Evolutionary conservation across 2,888 invertebrate species (phyloP).

Genomic region (Acrobasis repandana): DNA sequence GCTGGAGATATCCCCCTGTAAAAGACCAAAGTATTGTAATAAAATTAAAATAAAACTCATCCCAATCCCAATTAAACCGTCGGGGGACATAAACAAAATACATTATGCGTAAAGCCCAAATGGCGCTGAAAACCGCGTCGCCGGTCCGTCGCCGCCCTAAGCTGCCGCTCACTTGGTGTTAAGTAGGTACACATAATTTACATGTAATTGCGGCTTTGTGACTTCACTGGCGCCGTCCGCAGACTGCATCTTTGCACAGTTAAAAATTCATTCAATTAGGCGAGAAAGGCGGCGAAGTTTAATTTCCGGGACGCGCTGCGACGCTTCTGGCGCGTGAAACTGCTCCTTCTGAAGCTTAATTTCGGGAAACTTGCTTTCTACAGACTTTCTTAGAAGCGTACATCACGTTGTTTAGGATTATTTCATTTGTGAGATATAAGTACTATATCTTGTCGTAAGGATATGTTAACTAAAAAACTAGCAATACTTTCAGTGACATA

Average conservation of each 20-base stretch:
- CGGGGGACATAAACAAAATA: constrained; percentile 57
- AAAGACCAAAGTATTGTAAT: constrained; percentile 38
- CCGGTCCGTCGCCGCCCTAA: constrained; percentile 42
- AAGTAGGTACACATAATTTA: constrained; percentile 77
- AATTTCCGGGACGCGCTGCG: constrained; percentile 65
- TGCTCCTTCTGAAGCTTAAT: constrained; percentile 65
- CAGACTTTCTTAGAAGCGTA: constrained; percentile 34
- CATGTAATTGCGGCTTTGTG: constrained; percentile 78
- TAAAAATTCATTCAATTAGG: constrained; percentile 80
- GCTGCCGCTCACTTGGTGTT: constrained; percentile 55
- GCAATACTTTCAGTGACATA: too few relatives aligned
- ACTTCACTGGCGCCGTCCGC: constrained; percentile 50
- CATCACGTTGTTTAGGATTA: constrained; percentile 5
- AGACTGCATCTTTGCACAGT: constrained; percentile 75
- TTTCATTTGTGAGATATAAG: background rate
- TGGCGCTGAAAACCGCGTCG: constrained; percentile 53
- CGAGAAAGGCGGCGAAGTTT: constrained; percentile 69
- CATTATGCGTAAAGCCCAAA: constrained; percentile 55
- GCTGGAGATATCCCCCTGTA: constrained; percentile 94
- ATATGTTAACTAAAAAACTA: too few relatives aligned
- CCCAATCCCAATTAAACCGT: constrained; percentile 53
- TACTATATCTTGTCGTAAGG: too few relatives aligned
- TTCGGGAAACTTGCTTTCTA: constrained; percentile 53
- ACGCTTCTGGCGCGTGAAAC: constrained; percentile 58
- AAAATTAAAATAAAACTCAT: constrained; percentile 30